These are phyloP conservation scores for Andrena dorsata DNA, from an alignment of 2,888 invertebrate genomes.

Conservation along the genomic window DNA sequence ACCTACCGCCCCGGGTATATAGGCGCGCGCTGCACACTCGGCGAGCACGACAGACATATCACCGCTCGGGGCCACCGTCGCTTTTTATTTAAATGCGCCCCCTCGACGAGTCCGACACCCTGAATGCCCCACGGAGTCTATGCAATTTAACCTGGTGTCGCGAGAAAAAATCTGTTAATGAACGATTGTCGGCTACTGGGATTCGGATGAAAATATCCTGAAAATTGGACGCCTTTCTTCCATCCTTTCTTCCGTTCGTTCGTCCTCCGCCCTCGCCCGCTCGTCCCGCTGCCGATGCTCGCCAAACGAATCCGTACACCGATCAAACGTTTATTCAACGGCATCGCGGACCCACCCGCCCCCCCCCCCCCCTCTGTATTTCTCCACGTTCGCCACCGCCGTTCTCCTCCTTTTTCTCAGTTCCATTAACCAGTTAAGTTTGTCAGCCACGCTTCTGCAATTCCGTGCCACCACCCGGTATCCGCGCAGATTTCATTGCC, in stretches of 20 bases:
- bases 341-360: conserved; percentile 2
- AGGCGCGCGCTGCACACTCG: conserved; percentile 36
- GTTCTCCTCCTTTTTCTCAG: too few species aligned
- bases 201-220: conserved; percentile 78
- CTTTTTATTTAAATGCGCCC: conserved; percentile 83
- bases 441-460: background rate
- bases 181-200: conserved; percentile 81
- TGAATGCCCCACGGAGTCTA: conserved; percentile 76
- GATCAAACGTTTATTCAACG: conserved; percentile 59
- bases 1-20: conserved; percentile 51
- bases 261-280: background rate
- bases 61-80: conserved; percentile 74
- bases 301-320: conserved; percentile 27
- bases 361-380: background rate
- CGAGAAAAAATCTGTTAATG: conserved; percentile 83
- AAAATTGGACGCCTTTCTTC: conserved; percentile 76
- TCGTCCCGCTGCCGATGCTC: background rate
- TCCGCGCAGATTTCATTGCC: background rate
- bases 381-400: too few species aligned
- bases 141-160: conserved; percentile 77
- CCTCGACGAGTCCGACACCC: conserved; percentile 66
- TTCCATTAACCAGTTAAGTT: background rate
- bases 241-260: conserved; percentile 44
- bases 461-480: background rate
- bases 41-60: conserved; percentile 67